A percentile compares a stretch with the other conserved stretches of the same genome.
These are phyloP conservation scores for Alligator mississippiensis DNA, from an alignment of 2,113 vertebrate species.

Conservation along the genomic window DNA sequence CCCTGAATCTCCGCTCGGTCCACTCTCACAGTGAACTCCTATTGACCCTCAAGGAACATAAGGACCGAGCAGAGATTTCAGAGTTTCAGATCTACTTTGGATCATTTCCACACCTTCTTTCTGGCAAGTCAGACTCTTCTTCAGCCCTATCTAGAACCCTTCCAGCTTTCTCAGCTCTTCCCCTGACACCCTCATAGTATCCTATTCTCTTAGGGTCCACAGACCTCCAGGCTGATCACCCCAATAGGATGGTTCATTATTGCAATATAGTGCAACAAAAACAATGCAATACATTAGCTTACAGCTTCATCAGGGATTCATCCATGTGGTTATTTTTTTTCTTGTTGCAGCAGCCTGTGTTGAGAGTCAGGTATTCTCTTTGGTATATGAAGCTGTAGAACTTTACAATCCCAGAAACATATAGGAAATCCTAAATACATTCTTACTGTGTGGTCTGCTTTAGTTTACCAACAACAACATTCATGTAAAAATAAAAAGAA, in stretches of 20 bases:
- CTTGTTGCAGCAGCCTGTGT: background rate
- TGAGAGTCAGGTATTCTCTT: background rate
- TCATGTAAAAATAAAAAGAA: background rate
- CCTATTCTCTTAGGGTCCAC: background rate
- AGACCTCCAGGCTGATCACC: background rate
- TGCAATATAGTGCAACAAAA: background rate
- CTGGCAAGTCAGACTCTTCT: background rate
- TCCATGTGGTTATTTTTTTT: background rate
- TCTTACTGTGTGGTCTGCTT: background rate
- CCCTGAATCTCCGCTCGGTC: background rate
- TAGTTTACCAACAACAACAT: background rate
- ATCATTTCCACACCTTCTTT: background rate
- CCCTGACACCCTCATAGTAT: background rate
- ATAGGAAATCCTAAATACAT: background rate
- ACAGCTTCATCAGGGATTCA: background rate
- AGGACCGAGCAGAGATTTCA: background rate
- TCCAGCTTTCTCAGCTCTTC: background rate
- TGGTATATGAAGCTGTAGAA: background rate
- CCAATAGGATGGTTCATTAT: rapidly evolving
- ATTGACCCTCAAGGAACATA: background rate
- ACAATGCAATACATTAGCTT: background rate
- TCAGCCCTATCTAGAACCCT: background rate
- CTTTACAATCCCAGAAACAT: background rate
- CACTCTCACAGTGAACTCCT: background rate
- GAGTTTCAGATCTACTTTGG: background rate